phyloP scores from a whole-genome alignment of 2,113 vertebrate species.

The Corythornis cristatus region DNA sequence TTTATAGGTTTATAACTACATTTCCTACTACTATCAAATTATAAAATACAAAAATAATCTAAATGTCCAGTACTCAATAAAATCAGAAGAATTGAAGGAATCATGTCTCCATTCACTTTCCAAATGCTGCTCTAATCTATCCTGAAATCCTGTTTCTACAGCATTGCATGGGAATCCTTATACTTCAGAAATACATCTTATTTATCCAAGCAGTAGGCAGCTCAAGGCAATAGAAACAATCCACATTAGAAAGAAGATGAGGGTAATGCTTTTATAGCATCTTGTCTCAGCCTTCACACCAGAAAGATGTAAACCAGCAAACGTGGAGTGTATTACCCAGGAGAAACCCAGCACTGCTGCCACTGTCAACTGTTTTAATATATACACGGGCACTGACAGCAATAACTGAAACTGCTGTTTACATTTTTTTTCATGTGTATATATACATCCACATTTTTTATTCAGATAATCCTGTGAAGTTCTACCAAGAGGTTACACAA shows the following conservation, averaged over 20 bases:
- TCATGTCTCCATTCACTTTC: neutral
- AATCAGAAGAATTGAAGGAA: conserved; percentile 5
- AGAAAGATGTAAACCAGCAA: conserved; percentile 63
- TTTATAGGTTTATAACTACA: neutral
- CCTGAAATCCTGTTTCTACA: conserved; percentile 15
- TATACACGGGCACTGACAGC: conserved; percentile 42
- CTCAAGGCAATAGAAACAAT: conserved; percentile 43
- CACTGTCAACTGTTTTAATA: conserved; percentile 51
- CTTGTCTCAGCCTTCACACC: conserved; percentile 51
- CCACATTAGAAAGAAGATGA: neutral
- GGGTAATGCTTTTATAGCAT: conserved; percentile 45
- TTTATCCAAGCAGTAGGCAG: conserved; percentile 20
- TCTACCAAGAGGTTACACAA: conserved; percentile 73
- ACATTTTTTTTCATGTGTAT: neutral
- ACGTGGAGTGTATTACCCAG: neutral
- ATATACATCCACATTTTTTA: conserved; percentile 10
- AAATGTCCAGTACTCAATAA: neutral
- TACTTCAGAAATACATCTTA: conserved; percentile 38
- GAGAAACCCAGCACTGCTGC: conserved; percentile 54
- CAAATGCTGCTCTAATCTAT: neutral
- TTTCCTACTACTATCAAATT: neutral
- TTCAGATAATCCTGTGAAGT: conserved; percentile 67
- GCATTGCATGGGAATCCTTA: neutral
- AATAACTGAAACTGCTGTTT: conserved; percentile 67
- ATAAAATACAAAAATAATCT: neutral